Evolutionary conservation across 2,113 vertebrate species (phyloP), one percentile per base, ranked within the genome.

Genomic region (Muntiacus reevesi): DNA sequence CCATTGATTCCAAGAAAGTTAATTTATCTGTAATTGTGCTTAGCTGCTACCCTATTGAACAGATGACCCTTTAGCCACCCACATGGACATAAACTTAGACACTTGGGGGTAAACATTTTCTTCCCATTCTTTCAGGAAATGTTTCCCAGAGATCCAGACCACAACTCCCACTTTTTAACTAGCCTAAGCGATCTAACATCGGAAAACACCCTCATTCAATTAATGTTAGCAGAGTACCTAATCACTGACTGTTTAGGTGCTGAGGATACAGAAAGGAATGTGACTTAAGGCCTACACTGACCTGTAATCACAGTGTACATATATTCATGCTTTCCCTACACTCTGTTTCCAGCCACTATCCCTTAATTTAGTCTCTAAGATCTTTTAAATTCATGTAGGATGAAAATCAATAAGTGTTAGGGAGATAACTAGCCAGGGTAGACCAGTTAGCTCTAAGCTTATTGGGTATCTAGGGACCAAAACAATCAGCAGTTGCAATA

Each of bases 61-160:
- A 82, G 71, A 88, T 36, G 89, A 43, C 40, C 52, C 47, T 40
- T 86, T 83, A 92, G 79, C 17, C 60, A 94, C 54, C 33, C 36
- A 89, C n/a, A 60, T 57, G 10, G 67, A 64, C 67, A 89, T 28
- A 45, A 62, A 52, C 45, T 87, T 54, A 76, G 90, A 40, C 50
- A 47, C 47, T 55, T 33, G 10, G 55, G 30, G 6, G 23, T 67
- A 60, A 93, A 36, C 8, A 55, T n/a, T 52, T 78, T 30, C 81
- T 87, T 16, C n/a, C 33, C 60, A 60, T 82, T 27, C n/a, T 88
- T 82, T 95, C 25, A 12, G 76, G 60, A 97, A 93, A 83, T 97
- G 57, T 74, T 67, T 89, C 45, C 12, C 88, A 88, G 86, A 76
- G 47, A 57, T 55, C 25, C 54, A 82, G 94, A 64, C n/a, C 86